Evolutionary conservation across 2,888 invertebrate genomes (phyloP), one percentile per base, ranked within the genome.

Genomic region (Zygothrica quintamaculata): DNA sequence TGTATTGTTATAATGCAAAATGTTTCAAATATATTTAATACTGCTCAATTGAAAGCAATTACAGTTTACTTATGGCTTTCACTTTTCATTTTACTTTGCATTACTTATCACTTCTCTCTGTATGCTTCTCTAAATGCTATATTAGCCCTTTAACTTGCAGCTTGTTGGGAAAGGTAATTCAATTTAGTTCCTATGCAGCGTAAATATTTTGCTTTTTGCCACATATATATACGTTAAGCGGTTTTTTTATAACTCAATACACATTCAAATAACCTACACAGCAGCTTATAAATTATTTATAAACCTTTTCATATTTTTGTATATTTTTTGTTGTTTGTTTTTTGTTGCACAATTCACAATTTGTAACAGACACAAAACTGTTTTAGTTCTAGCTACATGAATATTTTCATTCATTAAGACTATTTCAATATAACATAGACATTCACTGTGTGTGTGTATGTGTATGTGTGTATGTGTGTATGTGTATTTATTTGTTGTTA

Each of bases 381-480:
- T 9, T n/a, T 22, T 22, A 22, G 2, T 74, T 68, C 69, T 71
- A 74, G 47, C 57, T 68, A 57, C 33, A 53, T 65, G 16, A 46
- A 51, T 61, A 42, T 57, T 5, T 51, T 25, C 36, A n/a, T n/a
- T n/a, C 51, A 36, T 36, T 13, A 12, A 1, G 48, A 73, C 34
- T 53, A 71, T 67, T 73, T 50, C 39, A 36, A 44, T 58, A 40
- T 40, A 62, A 50, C 57, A 52, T 68, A 74, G 69, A 72, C 69
- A 72, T 65, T 64, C 56, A 69, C 52, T 74, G 71, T 69, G 74
- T 72, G 74, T 72, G 71, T 68, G 39, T 39, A 40, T 47, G 42
- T 40, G 25, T 56, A 56, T 36, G 18, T 55, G 26, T 53, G 2
- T 39, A 11, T 60, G 37, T 37, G 16, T 46, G 31, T 22, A 13